These are phyloP conservation scores for Anthopleura xanthogrammica DNA, from an alignment of 92 coral and sea anemone genomes.

Conservation along the genomic window DNA sequence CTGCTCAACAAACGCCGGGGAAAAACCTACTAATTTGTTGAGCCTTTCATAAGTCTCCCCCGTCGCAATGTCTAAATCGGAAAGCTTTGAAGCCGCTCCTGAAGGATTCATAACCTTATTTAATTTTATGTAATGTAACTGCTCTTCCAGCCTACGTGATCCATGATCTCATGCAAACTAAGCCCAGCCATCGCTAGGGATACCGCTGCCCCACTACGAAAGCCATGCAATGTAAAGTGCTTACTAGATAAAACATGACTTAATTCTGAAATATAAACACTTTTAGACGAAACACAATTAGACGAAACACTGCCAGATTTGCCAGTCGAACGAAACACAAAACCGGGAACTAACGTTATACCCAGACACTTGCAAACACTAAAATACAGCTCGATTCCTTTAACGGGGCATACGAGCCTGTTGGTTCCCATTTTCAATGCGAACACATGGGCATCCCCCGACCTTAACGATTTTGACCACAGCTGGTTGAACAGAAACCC, in stretches of 20 bases:
- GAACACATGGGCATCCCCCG: slow-evolving; percentile 30
- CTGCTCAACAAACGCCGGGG: background rate
- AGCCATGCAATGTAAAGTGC: slow-evolving; percentile 33
- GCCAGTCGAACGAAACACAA: slow-evolving; percentile 32
- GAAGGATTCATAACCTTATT: slow-evolving; percentile 16
- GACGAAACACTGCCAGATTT: slow-evolving; percentile 8
- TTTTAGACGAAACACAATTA: background rate
- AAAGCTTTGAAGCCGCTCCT: slow-evolving; percentile 11
- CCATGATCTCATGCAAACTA: slow-evolving; percentile 25
- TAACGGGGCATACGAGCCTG: slow-evolving; percentile 28
- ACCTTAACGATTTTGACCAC: slow-evolving; percentile 34
- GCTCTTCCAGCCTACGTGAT: slow-evolving; percentile 38
- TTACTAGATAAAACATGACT: background rate
- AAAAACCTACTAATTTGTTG: background rate
- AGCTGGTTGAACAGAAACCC: slow-evolving; percentile 22
- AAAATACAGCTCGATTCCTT: slow-evolving; percentile 20
- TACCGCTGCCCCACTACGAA: slow-evolving; percentile 34
- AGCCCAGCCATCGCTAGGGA: slow-evolving; percentile 24
- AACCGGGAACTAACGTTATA: slow-evolving; percentile 19
- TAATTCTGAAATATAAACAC: background rate
- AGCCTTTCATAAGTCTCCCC: background rate
- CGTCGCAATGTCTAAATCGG: background rate
- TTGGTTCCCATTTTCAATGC: slow-evolving; percentile 33
- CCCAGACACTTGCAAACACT: slow-evolving; percentile 1
- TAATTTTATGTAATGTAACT: slow-evolving; percentile 28